phyloP scores from a whole-genome alignment of 2,888 invertebrate genomes.

The Harpalus rubripes region DNA sequence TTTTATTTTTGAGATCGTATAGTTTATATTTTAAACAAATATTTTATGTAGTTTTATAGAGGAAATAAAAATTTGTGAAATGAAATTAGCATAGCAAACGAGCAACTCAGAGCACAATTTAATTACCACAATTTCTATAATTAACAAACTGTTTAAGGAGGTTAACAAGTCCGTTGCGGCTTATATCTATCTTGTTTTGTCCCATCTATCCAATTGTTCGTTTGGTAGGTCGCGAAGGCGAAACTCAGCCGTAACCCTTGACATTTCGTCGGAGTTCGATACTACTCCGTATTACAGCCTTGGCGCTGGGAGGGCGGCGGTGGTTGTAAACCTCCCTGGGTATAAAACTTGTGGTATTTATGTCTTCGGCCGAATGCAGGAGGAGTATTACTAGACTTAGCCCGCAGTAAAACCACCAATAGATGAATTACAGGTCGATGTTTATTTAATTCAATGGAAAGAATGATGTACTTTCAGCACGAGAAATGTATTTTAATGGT shows the following conservation, averaged over 20 bases:
- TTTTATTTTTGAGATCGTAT: too few relatives aligned
- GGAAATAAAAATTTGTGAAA: too few relatives aligned
- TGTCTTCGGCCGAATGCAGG: constrained; percentile 9
- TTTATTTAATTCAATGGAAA: constrained; percentile 24
- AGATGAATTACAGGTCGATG: constrained; percentile 18
- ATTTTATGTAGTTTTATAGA: too few relatives aligned
- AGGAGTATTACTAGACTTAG: constrained; percentile 19
- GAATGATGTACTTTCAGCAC: constrained; percentile 4
- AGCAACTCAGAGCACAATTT: not conserved
- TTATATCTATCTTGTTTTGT: constrained; percentile 2
- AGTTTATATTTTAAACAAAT: too few relatives aligned
- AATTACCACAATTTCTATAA: not conserved
- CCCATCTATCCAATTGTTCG: constrained; percentile 10
- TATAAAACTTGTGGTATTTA: constrained; percentile 40
- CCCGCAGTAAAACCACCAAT: constrained; percentile 32
- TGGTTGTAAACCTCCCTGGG: constrained; percentile 26
- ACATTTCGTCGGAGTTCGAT: constrained; percentile 50
- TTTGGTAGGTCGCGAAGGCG: constrained; percentile 21
- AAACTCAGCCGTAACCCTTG: constrained; percentile 32
- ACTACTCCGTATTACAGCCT: constrained; percentile 20
- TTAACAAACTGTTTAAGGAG: not conserved
- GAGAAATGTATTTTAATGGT: too few relatives aligned
- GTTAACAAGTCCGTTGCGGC: constrained; percentile 6
- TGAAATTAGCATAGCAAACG: not conserved
- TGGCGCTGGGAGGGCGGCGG: not conserved